Base-by-base conservation (phyloP, 2,797 vertebrate genomes). In the Ficedula albicollis region DNA sequence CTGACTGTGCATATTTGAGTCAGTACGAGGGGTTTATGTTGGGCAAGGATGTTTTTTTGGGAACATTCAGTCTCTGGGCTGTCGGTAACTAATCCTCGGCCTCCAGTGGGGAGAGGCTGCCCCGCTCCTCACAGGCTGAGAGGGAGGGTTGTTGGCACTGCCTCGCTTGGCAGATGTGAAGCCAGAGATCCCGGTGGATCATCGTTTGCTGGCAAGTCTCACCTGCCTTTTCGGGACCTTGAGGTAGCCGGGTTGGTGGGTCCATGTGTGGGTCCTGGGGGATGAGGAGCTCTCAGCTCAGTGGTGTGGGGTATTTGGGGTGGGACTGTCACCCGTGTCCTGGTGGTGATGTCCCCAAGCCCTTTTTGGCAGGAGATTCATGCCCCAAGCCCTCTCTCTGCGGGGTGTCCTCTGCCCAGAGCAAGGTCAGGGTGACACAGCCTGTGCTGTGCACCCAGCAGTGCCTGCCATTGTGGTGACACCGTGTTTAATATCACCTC, bases 41-140 rank as follows among this genome's bases (percentile, higher is more conserved):
- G 49, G 76, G 78, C 84, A 87, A 93, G 68, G 62, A 23, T 74
- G 36, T 51, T 66, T 82, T 82, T 89, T 72, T 36, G 52, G 82
- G 94, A 96, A 95, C 93, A 83, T 89, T 85, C 54, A 89, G 87
- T 95, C 79, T 95, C 89, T 6, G 32, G 46, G n/a, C 77, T 87
- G 84, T 58, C 3, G 1, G 91, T 85, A 95, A 77, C 58, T 91
- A 70, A 94, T 87, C 78, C 58, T 27, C 2, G 0, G 43, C 29
- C 1, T 19, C 30, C 10, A 1, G 48, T 3, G 2, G 55, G 93
- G 83, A 82, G 63, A 41, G 80, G 56, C 80, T 59, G 70, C 44
- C 66, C n/a, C 0, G 2, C 55, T n/a, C 59, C 3, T 4, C 18
- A 25, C 34, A 3, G 52, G 52, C 69, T 18, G 60, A 46, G 70